These are phyloP conservation scores for Arge pagana DNA, from an alignment of 2,888 invertebrate species.

Conservation along the genomic window DNA sequence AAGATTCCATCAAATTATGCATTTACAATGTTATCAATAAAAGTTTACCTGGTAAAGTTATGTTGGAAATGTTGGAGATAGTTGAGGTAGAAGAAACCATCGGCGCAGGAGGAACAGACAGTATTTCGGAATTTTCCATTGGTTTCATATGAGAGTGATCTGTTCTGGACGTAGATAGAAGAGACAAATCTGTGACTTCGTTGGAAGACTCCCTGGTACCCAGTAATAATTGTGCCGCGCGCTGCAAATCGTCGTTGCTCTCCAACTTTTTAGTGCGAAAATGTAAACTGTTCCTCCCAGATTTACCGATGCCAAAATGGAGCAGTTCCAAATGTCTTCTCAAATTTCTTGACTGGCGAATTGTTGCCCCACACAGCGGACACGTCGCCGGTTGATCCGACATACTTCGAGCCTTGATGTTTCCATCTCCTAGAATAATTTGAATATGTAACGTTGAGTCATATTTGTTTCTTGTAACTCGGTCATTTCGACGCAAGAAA, in stretches of 20 bases:
- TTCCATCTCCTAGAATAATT: slow-evolving; percentile 40
- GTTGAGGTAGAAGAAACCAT: slow-evolving; percentile 37
- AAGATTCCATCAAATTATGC: neutral
- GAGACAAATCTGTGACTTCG: neutral
- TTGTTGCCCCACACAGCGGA: slow-evolving; percentile 61
- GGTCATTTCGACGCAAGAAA: neutral
- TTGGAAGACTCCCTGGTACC: neutral
- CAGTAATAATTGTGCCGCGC: slow-evolving; percentile 27
- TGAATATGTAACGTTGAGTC: slow-evolving; percentile 16
- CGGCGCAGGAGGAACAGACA: slow-evolving; percentile 38
- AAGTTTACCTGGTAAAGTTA: slow-evolving; percentile 42
- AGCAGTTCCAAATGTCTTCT: slow-evolving; percentile 59
- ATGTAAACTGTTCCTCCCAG: slow-evolving; percentile 37
- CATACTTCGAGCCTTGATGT: slow-evolving; percentile 58
- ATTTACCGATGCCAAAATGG: slow-evolving; percentile 48
- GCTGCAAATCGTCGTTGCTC: slow-evolving; percentile 34
- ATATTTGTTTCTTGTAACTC: too few species aligned
- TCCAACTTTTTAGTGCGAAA: slow-evolving; percentile 36
- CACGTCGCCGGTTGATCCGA: slow-evolving; percentile 63
- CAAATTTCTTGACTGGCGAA: slow-evolving; percentile 61
- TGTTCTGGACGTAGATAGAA: slow-evolving; percentile 22
- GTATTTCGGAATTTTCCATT: slow-evolving; percentile 34
- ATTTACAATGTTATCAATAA: neutral
- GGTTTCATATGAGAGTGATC: slow-evolving; percentile 35
- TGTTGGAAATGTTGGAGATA: slow-evolving; percentile 36